phyloP scores from a whole-genome alignment of 2,113 vertebrate species.

The Erpornis zantholeuca region DNA sequence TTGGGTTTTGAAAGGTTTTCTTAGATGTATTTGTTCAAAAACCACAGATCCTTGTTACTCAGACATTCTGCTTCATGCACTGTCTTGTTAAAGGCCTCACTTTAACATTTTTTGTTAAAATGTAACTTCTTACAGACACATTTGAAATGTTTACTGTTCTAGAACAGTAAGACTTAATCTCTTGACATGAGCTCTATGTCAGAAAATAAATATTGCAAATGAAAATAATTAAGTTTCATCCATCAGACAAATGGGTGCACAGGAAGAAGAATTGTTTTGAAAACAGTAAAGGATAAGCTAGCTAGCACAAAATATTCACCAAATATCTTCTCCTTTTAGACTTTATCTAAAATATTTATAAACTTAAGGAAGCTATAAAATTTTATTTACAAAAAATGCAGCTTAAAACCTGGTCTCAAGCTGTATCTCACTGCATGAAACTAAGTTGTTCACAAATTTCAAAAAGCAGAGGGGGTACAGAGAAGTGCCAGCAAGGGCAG shows the following conservation, averaged over 20 bases:
- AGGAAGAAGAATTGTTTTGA: not conserved
- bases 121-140: not conserved
- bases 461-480: not conserved
- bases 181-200: not conserved
- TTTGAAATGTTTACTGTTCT: not conserved
- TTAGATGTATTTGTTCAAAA: not conserved
- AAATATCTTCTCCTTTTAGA: not conserved
- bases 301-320: not conserved
- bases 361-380: not conserved
- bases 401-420: not conserved
- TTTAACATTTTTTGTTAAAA: not conserved
- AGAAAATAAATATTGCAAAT: not conserved
- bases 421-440: not conserved
- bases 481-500: not conserved
- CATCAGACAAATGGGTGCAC: not conserved
- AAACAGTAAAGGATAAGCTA: not conserved
- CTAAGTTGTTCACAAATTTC: not conserved
- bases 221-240: not conserved
- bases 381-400: not conserved
- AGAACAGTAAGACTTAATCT: not conserved
- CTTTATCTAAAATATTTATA: not conserved
- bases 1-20: not conserved
- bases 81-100: accelerated
- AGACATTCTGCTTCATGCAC: not conserved
- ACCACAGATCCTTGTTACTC: not conserved